These are phyloP conservation scores for Volucella zonaria DNA, from an alignment of 2,888 invertebrate genomes.

Conservation along the genomic window DNA sequence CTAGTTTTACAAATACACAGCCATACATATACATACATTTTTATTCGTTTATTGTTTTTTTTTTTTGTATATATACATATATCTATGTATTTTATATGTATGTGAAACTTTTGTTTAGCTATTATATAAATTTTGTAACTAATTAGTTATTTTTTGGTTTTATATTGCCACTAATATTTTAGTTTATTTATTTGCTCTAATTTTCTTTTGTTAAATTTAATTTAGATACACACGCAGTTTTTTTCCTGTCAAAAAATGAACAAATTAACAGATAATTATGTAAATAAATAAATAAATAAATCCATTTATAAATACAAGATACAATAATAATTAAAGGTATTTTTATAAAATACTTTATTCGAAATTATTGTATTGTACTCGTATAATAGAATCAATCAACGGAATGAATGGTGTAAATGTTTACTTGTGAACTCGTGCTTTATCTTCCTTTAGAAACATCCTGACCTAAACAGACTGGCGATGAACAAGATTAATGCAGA, in stretches of 20 bases:
- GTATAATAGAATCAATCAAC: too few species aligned
- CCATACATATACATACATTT: constrained; percentile 39
- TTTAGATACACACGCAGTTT: constrained; percentile 25
- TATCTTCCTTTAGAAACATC: too few species aligned
- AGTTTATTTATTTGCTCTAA: constrained; percentile 41
- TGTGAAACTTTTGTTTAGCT: constrained; percentile 27
- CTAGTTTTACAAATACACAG: constrained; percentile 41
- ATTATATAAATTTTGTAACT: constrained; percentile 48
- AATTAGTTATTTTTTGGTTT: constrained; percentile 47
- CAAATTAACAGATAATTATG: neutral
- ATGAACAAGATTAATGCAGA: too few species aligned
- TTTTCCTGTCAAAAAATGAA: neutral
- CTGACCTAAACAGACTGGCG: too few species aligned
- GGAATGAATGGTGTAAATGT: too few species aligned
- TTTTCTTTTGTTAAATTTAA: constrained; percentile 20
- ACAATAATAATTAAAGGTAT: too few species aligned
- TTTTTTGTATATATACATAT: constrained; percentile 29
- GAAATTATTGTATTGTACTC: too few species aligned
- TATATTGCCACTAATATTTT: constrained; percentile 61
- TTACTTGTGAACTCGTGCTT: too few species aligned
- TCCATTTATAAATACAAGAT: neutral
- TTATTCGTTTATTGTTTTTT: constrained; percentile 14
- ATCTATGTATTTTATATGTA: constrained; percentile 33
- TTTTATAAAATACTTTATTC: too few species aligned
- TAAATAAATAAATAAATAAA: neutral